Base-by-base conservation (phyloP, 2,113 vertebrate species). In the Sclerurus mexicanus region DNA sequence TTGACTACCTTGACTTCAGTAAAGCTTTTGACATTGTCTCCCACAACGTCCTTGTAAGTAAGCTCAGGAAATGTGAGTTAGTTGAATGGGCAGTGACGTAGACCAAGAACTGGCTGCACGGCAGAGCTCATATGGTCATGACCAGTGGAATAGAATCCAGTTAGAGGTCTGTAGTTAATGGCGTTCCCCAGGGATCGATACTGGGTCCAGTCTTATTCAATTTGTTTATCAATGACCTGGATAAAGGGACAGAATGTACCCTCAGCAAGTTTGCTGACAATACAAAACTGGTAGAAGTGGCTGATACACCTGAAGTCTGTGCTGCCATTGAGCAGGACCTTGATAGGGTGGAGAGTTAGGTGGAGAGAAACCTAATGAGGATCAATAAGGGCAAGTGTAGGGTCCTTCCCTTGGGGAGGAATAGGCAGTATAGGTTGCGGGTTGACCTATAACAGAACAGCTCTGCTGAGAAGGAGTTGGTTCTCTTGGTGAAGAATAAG, bases 191-290 rank as follows among this genome's bases (percentile, higher is more conserved):
- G 37, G 21, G 20, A 66, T 2, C 12, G 50, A 10, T 35, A 23
- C 14, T 50, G 11, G 0, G 0, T 50, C 22, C 56, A 23, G 5
- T 73, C 42, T 66, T 19, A 44, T 12, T 27, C 12, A 10, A 33
- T 19, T 27, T 21, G 35, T 14, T 56, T 27, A 49, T 27, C 37
- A 31, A 23, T 42, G 25, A 14, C 42, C 18, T 58, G 21, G 35
- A 58, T 35, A 27, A 64, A 42, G 14, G 19, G 5, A 35, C 1
- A 27, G 30, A 49, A 18, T 31, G 25, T 25, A 72, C 20, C 13
- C 11, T 63, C 35, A 56, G 25, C 35, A 31, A 23, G 25, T 42
- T 35, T 80, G 42, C 6, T 40, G 56, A 12, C 7, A 8, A 10
- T 10, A 15, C 0, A 2, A 28, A 44, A 46, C 60, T 21, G 27